Base-by-base conservation (phyloP, 1,140 invertebrate genomes). In the Orchesella cincta region DNA sequence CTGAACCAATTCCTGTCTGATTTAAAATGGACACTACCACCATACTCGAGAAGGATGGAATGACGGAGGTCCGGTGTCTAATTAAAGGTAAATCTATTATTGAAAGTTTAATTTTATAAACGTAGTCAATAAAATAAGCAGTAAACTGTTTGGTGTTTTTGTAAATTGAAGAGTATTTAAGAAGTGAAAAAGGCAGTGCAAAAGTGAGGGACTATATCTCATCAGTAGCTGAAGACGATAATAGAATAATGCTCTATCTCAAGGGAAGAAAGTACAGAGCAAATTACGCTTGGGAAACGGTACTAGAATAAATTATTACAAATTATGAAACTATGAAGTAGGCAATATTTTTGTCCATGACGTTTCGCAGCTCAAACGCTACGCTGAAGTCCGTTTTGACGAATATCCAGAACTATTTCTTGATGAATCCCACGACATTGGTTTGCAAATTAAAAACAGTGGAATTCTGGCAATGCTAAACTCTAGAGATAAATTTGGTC, bases 271-370 rank as follows among this genome's bases (percentile, higher is more conserved):
- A 67, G 31, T 33, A 67, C 31, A 29, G 31, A 33, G 3, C 62
- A 5, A 23, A 67, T 26, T n/a, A 67, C 8, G 62, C 62, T 2
- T 67, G 62, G 62, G 62, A 67, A 67, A 67, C 62, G 8, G 62
- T 67, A 67, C 29, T n/a, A n/a, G n/a, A n/a, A n/a, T n/a, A n/a
- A n/a, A n/a, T n/a, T n/a, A n/a, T n/a, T n/a, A n/a, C n/a, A n/a
- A n/a, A n/a, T n/a, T n/a, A n/a, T n/a, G n/a, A 12, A 12, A 23
- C 14, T 14, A 14, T 57, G n/a, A 14, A 3, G 5, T 57, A 5
- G 8, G 3, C 23, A n/a, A n/a, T n/a, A n/a, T n/a, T n/a, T n/a
- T n/a, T n/a, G n/a, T n/a, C n/a, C n/a, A n/a, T n/a, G n/a, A n/a
- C n/a, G n/a, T n/a, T n/a, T n/a, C n/a, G n/a, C 33, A 67, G 62